Base-by-base conservation (phyloP, 2,797 vertebrate species). In the Ctenopoma multispine region DNA sequence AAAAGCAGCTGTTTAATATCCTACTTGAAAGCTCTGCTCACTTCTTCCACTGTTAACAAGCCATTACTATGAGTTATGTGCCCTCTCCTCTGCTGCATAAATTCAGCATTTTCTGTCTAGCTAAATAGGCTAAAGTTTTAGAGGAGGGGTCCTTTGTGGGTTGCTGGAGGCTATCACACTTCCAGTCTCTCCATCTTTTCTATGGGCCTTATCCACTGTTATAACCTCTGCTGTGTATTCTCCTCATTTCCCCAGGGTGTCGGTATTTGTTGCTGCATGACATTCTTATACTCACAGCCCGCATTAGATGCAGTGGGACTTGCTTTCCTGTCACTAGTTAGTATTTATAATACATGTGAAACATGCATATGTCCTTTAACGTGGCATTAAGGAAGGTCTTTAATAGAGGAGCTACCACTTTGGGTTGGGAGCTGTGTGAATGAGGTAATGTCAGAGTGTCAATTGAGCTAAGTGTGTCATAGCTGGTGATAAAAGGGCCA, bases 31-130 rank as follows among this genome's bases (percentile, higher is more conserved):
- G 95, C 94, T 92, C 92, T 84, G 88, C 95, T 95, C 96, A 94
- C 94, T 96, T 95, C 93, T 93, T 95, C 94, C 72, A 83, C 95
- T 96, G 96, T 97, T 97, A 97, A 96, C 95, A 96, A 96, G 95
- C 94, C 94, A 96, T 98, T 97, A 96, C 92, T 92, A 89, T 96
- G 96, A 98, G 89, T 96, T 96, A 97, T 96, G 92, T 36, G 1
- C 27, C 58, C 77, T 76, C 86, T 94, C 89, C 90, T 93, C 90
- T 86, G 90, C 86, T 91, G 90, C 92, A 94, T 96, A 95, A 96
- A 96, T 95, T 94, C 90, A 84, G 72, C 76, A 64, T 90, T 90
- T 89, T 87, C 79, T 68, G 86, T 94, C 92, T 85, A 81, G 92
- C 89, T 86, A 87, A 95, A 94, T 72, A 82, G 81, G 85, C 87